Evolutionary conservation across 2,113 vertebrate genomes (phyloP).

Genomic region (Narcine bancroftii): DNA sequence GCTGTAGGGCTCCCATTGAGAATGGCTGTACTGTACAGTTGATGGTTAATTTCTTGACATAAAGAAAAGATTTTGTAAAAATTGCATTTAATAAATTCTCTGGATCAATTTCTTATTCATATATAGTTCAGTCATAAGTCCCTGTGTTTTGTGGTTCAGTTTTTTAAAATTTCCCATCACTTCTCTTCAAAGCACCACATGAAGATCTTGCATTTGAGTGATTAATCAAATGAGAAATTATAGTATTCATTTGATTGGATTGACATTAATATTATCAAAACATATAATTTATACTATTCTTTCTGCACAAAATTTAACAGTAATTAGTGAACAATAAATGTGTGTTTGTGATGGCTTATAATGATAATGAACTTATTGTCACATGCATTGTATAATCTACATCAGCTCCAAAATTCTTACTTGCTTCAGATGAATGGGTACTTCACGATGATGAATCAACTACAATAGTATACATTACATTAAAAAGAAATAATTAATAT

Average conservation of each 20-base stretch:
- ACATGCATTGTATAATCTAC: too few species aligned
- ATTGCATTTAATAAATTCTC: background rate
- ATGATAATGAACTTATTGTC: too few species aligned
- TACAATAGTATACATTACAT: too few species aligned
- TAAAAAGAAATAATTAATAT: too few species aligned
- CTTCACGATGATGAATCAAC: too few species aligned
- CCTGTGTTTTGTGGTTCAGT: background rate
- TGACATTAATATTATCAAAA: background rate
- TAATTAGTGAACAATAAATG: background rate
- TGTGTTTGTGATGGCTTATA: too few species aligned
- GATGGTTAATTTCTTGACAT: slow-evolving; percentile 4
- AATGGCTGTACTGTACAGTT: too few species aligned
- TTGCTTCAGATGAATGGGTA: too few species aligned
- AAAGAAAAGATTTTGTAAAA: background rate
- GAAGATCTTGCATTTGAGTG: background rate
- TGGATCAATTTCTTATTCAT: background rate
- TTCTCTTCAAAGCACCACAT: slow-evolving; percentile 3
- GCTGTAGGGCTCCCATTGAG: too few species aligned
- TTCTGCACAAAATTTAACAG: background rate
- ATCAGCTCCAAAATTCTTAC: too few species aligned
- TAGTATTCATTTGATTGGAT: background rate
- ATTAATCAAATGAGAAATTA: background rate
- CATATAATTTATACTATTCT: background rate
- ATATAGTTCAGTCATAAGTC: background rate
- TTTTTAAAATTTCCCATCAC: background rate